These are phyloP conservation scores for Oxycera nigricornis DNA, from an alignment of 2,888 invertebrate genomes.

Conservation along the genomic window DNA sequence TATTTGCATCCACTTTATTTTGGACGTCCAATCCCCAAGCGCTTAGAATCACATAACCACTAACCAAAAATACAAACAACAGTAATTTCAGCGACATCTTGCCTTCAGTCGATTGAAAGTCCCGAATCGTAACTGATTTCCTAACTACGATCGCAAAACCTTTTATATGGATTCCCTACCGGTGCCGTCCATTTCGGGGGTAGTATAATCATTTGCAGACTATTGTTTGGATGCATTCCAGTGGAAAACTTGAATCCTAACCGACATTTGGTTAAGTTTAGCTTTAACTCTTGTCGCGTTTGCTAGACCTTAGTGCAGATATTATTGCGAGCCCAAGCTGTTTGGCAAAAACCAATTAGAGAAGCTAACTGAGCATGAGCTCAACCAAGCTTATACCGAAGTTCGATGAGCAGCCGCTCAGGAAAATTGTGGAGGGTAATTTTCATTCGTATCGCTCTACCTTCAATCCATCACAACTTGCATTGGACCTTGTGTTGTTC, in stretches of 20 bases:
- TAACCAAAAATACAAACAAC: background rate
- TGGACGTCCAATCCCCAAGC: constrained; percentile 10
- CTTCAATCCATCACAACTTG: background rate
- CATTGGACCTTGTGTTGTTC: background rate
- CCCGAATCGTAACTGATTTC: constrained; percentile 8
- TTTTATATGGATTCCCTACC: constrained; percentile 11
- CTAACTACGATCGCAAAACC: background rate
- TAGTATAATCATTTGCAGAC: background rate
- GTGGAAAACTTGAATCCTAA: constrained; percentile 26
- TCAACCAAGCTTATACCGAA: background rate
- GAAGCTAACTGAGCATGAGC: constrained; percentile 32
- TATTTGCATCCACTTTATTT: constrained; percentile 3
- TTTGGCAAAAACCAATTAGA: constrained; percentile 27
- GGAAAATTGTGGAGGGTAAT: background rate
- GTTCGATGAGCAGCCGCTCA: background rate
- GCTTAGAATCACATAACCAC: constrained; percentile 35
- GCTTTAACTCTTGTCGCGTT: no score
- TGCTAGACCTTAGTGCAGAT: background rate
- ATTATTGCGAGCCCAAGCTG: background rate
- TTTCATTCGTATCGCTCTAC: constrained; percentile 31
- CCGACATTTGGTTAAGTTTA: no score
- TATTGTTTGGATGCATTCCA: constrained; percentile 36
- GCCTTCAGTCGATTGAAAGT: background rate
- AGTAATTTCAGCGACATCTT: constrained; percentile 10
- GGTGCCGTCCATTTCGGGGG: background rate